Conservation (phyloP, 1,140 invertebrate genomes). For the Tetragonula clypearis region DNA sequence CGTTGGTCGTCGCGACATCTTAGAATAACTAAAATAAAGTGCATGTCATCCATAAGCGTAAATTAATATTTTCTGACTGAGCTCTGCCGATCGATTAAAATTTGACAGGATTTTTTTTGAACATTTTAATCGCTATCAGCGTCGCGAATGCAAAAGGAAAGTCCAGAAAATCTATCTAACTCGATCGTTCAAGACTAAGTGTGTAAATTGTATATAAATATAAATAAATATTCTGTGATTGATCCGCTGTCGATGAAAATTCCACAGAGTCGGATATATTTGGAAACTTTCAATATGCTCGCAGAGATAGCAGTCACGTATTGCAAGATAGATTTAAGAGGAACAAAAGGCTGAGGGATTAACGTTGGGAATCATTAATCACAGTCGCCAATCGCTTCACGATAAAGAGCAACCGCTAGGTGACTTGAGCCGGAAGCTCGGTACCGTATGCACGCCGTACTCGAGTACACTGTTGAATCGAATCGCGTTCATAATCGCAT, state of each 20-base stretch:
- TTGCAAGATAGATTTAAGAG: background rate
- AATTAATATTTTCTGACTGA: background rate
- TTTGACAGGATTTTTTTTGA: no score
- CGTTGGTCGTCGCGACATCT: no score
- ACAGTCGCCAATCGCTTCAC: slow-evolving; percentile 13
- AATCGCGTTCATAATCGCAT: slow-evolving; percentile 3
- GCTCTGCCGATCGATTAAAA: background rate
- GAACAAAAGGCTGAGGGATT: slow-evolving; percentile 9
- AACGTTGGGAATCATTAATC: slow-evolving; percentile 16
- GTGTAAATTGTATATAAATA: background rate
- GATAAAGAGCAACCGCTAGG: slow-evolving; percentile 29
- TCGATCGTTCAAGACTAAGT: no score
- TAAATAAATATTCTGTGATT: background rate
- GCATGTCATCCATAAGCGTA: background rate
- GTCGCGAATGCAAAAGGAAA: no score
- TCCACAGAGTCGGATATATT: background rate
- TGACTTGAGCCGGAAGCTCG: slow-evolving; percentile 16
- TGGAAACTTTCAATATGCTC: background rate
- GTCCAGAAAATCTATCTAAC: no score
- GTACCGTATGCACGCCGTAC: slow-evolving; percentile 22
- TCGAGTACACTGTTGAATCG: slow-evolving; percentile 2
- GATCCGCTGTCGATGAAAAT: background rate
- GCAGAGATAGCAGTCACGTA: background rate
- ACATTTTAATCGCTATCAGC: no score
- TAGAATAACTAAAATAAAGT: no score